These are phyloP conservation scores for Heliconius eleuchia DNA, from an alignment of 1,140 invertebrate genomes.

Conservation along the genomic window DNA sequence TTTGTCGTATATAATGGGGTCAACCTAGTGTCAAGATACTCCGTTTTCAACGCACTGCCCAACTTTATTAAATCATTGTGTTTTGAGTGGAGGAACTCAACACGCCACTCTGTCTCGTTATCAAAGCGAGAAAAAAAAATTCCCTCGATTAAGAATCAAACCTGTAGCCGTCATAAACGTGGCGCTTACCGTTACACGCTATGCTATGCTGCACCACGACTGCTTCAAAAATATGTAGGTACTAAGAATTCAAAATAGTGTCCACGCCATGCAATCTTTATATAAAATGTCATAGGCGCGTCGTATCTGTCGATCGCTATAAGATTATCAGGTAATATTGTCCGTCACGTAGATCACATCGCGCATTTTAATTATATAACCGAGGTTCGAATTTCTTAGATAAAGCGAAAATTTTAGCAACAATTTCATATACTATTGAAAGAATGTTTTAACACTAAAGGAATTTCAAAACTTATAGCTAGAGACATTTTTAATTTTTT, in stretches of 20 bases:
- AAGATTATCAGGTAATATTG: conserved; percentile 15
- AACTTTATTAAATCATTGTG: no score
- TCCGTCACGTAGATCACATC: conserved; percentile 17
- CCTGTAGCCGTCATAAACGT: background rate
- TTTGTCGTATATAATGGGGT: no score
- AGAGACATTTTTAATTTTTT: background rate
- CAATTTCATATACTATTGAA: background rate
- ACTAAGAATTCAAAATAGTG: background rate
- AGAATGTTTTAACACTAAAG: background rate
- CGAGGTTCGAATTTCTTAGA: conserved; percentile 43
- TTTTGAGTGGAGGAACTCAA: no score
- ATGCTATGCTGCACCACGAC: no score
- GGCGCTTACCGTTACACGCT: background rate
- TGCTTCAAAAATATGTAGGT: background rate
- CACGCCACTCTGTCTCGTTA: no score
- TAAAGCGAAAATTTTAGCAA: conserved; percentile 18
- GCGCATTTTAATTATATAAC: conserved; percentile 38
- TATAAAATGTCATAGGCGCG: background rate
- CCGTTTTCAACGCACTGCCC: no score
- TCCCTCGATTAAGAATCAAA: background rate
- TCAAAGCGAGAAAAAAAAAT: no score
- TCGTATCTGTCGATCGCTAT: conserved; percentile 9
- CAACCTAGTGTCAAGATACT: no score
- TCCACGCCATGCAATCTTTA: background rate
- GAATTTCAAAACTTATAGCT: background rate